Evolutionary conservation across 2,113 vertebrate species (phyloP).

Genomic region (Odontophorus gujanensis): DNA sequence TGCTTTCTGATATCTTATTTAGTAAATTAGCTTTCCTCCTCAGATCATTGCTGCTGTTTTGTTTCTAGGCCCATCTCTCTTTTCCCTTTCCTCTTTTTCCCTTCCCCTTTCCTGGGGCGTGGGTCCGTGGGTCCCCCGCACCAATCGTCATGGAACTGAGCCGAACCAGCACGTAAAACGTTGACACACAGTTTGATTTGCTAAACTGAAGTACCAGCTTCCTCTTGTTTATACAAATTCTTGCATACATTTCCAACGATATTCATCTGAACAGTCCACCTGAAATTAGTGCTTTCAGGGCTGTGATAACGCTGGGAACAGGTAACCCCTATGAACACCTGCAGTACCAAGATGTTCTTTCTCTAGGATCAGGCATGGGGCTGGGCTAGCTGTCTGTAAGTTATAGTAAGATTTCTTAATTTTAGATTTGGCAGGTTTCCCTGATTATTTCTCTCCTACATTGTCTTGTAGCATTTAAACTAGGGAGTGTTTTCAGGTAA

Average conservation of each 20-base stretch:
- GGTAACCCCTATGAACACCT: not conserved
- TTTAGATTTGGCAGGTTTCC: conserved; percentile 12
- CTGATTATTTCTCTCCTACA: not conserved
- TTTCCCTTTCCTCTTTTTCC: no score
- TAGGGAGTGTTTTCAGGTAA: conserved; percentile 55
- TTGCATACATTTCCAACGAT: not conserved
- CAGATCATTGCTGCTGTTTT: no score
- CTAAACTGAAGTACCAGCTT: not conserved
- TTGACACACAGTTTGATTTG: no score
- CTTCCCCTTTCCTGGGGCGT: no score
- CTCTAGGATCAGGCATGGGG: not conserved
- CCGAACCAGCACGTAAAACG: no score
- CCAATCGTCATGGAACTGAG: no score
- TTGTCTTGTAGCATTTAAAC: not conserved
- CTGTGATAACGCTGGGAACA: not conserved
- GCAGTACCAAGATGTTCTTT: not conserved
- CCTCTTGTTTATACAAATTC: not conserved
- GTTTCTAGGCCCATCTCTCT: no score
- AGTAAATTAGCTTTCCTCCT: no score
- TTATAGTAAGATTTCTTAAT: conserved; percentile 2
- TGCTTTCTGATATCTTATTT: no score
- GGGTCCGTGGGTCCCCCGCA: no score
- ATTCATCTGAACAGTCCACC: not conserved
- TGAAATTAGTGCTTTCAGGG: not conserved
- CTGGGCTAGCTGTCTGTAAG: not conserved